Evolutionary conservation across 2,113 vertebrate species (phyloP).

Genomic region (Jacana jacana): DNA sequence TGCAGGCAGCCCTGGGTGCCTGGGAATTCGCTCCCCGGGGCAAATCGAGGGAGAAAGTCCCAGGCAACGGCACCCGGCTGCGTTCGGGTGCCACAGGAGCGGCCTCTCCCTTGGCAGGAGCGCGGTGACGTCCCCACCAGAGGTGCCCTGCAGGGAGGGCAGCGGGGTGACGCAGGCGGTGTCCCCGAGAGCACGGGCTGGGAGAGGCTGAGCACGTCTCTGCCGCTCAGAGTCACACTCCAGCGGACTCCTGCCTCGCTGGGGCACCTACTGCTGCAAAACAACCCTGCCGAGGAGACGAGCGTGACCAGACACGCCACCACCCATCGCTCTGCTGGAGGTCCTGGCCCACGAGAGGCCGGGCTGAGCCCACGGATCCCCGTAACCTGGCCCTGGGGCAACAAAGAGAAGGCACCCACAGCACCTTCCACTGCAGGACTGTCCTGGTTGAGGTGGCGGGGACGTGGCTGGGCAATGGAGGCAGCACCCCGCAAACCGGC

Average conservation of each 20-base stretch:
- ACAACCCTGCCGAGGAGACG: not conserved
- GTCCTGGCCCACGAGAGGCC: not conserved
- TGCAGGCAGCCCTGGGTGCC: not conserved
- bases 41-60: not conserved
- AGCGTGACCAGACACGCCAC: not conserved
- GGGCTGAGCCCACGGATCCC: not conserved
- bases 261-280: not conserved
- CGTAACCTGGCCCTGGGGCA: rapidly evolving
- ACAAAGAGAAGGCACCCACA: rapidly evolving
- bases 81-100: rapidly evolving
- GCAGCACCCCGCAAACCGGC: not conserved
- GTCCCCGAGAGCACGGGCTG: rapidly evolving
- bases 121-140: not conserved
- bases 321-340: not conserved
- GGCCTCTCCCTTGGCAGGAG: not conserved
- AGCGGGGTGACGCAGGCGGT: rapidly evolving
- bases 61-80: not conserved
- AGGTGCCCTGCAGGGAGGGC: not conserved
- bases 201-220: not conserved
- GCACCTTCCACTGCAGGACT: not conserved
- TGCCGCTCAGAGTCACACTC: not conserved
- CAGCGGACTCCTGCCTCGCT: not conserved
- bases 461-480: not conserved
- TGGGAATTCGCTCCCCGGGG: not conserved
- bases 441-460: not conserved